These are phyloP conservation scores for Netelia fuscicornis DNA, from an alignment of 2,888 invertebrate genomes.

Conservation along the genomic window DNA sequence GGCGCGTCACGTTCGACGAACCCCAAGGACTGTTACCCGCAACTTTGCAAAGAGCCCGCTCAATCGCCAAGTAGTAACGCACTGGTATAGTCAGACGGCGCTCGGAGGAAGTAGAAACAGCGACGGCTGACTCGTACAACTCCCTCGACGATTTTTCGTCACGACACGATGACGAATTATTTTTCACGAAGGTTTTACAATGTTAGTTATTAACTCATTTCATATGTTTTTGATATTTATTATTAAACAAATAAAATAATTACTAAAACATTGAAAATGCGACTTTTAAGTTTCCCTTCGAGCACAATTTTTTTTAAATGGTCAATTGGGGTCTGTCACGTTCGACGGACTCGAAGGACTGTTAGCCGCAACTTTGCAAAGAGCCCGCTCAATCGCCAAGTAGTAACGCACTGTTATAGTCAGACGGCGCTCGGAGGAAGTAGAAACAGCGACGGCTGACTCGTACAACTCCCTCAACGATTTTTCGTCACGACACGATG, in stretches of 20 bases:
- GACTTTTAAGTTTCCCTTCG: too few relatives aligned
- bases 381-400: conserved; percentile 17
- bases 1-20: not conserved
- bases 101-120: not conserved
- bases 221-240: too few relatives aligned
- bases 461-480: too few relatives aligned
- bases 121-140: too few relatives aligned
- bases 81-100: not conserved
- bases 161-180: too few relatives aligned
- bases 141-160: too few relatives aligned
- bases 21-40: conserved; percentile 23
- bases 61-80: conserved; percentile 2
- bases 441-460: too few relatives aligned
- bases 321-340: not conserved
- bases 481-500: too few relatives aligned
- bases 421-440: not conserved
- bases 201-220: too few relatives aligned
- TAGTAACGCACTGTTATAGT: not conserved
- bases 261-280: too few relatives aligned
- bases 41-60: conserved; percentile 31
- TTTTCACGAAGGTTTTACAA: too few relatives aligned
- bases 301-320: not conserved
- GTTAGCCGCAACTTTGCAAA: conserved; percentile 11
- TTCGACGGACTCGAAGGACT: conserved; percentile 32
- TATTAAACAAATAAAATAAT: too few relatives aligned